Base-by-base conservation (phyloP, 2,888 invertebrate genomes). In the Cheilosia scutellata region DNA sequence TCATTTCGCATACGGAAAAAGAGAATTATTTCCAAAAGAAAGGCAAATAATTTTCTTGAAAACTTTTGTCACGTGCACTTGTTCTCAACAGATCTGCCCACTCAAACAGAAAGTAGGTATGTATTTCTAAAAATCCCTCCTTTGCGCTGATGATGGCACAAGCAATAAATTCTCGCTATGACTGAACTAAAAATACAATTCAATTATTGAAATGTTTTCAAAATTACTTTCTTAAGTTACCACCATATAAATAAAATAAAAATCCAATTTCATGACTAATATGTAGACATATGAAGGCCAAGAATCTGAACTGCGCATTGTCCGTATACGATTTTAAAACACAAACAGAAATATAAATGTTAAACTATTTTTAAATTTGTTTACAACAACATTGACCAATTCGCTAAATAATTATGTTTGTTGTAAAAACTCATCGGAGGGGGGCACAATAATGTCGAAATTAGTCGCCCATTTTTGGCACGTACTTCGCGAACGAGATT, bases 321-420 rank as follows among this genome's bases (percentile, higher is more conserved):
- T 47, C 20, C 20, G 20, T 47, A 20, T 11, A 25, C 42, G 27
- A 9, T 27, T 51, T 27, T 51, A 31, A 13, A 49, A 63, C 2
- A 5, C 40, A 60, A 42, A 27, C 63, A 20, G 20, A 31, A 47
- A 3, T 11, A 29, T 44, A 29, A 16, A 31, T 13, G 51, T 49
- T 13, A 16, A 7, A 51, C 20, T 49, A 51, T 51, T 40, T 60
- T 72, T 44, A 31, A 31, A 7, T 70, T 47, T 47, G 42, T 42
- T 72, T 53, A 62, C 62, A 62, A 62, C 62, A 53, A 31, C 51
- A 40, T 60, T 62, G 51, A 29, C 20, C 60, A 53, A 51, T 72
- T 62, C 40, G 51, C 51, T 33, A 53, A 51, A n/a, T 51, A 53
- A 62, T 72, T 53, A 62, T 62, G 37, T 29, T 62, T 13, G 31